These are phyloP conservation scores for Clunio marinus DNA, from an alignment of 2,888 invertebrate species.

Conservation along the genomic window DNA sequence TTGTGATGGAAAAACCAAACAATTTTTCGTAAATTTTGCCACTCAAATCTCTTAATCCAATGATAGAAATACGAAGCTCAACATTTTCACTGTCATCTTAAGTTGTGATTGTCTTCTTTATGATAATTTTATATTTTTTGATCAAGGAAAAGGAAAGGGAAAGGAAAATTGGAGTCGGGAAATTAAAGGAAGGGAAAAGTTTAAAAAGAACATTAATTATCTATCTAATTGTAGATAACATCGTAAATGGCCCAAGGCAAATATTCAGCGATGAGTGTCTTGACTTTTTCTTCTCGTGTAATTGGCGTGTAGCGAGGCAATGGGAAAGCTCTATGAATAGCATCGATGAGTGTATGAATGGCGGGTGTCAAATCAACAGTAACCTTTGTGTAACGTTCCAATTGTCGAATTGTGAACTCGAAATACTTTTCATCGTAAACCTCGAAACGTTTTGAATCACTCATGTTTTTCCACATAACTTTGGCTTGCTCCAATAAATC, in stretches of 20 bases:
- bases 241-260: slow-evolving; percentile 77
- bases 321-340: slow-evolving; percentile 76
- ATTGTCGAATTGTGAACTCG: slow-evolving; percentile 70
- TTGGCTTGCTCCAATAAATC: slow-evolving; percentile 66
- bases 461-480: slow-evolving; percentile 76
- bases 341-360: slow-evolving; percentile 69
- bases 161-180: slow-evolving; percentile 9
- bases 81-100: too few relatives aligned
- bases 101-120: background rate
- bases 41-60: too few relatives aligned
- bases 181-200: background rate
- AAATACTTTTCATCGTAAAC: slow-evolving; percentile 79
- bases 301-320: slow-evolving; percentile 80
- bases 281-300: slow-evolving; percentile 70
- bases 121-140: background rate
- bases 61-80: too few relatives aligned
- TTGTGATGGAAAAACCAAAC: too few relatives aligned
- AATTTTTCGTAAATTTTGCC: too few relatives aligned
- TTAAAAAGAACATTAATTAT: background rate
- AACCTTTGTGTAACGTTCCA: slow-evolving; percentile 73
- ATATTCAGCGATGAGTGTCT: slow-evolving; percentile 75
- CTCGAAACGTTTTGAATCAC: slow-evolving; percentile 66
- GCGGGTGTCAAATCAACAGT: slow-evolving; percentile 72
- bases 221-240: slow-evolving; percentile 60
- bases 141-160: background rate